Evolutionary conservation across 2,797 vertebrate genomes (phyloP).

Genomic region (Melanotaenia maccullochi): DNA sequence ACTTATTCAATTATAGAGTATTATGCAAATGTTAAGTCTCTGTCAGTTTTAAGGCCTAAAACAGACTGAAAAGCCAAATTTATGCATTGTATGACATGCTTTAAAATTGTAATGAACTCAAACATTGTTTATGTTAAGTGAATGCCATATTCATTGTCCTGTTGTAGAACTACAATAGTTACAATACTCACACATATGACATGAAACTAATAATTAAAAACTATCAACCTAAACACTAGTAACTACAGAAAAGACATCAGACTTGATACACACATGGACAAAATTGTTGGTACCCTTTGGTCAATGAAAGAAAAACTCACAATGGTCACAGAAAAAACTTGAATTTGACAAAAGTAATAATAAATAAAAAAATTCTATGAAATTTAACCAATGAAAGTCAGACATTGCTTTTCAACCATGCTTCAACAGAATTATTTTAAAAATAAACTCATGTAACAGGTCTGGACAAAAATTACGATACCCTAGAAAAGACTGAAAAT

Average conservation of each 20-base stretch:
- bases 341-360: too few species aligned
- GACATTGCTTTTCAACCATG: too few species aligned
- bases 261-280: too few species aligned
- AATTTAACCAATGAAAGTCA: too few species aligned
- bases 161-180: constrained; percentile 2
- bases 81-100: constrained; percentile 1
- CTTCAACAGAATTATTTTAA: too few species aligned
- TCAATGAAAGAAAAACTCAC: too few species aligned
- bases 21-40: neutral
- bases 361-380: too few species aligned
- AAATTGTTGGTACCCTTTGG: too few species aligned
- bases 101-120: constrained; percentile 6
- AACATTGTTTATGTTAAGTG: neutral
- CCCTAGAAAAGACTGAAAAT: too few species aligned
- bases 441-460: too few species aligned
- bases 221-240: neutral
- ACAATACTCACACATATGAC: neutral
- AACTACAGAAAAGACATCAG: neutral
- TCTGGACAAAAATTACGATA: too few species aligned
- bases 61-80: constrained; percentile 7
- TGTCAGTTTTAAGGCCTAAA: neutral
- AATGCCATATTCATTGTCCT: neutral
- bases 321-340: too few species aligned
- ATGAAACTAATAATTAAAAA: neutral
- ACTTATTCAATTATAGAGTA: constrained; percentile 2